Base-by-base conservation (phyloP, 2,888 invertebrate species). In the Poecilobothrus nobilitatus region DNA sequence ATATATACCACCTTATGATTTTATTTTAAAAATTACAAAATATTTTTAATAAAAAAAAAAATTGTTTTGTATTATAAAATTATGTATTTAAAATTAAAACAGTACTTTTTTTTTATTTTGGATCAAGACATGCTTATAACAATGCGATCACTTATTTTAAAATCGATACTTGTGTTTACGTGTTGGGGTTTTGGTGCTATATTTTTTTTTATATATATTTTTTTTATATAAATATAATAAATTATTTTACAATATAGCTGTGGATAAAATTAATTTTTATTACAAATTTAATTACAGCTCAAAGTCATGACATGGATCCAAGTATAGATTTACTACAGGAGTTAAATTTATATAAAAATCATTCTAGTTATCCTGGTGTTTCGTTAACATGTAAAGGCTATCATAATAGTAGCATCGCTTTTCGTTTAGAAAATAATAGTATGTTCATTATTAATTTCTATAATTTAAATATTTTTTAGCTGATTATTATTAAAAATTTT, bases 311-410 rank as follows among this genome's bases (percentile, higher is more conserved):
- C 53, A 53, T 81, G 77, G 81, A 82, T 78, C 82, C 86, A 82
- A 85, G 85, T 83, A 88, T 92, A 84, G 91, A 92, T 83, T 85
- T 92, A 81, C 85, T 92, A 83, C 89, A 88, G 83, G 89, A 89
- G 79, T 85, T 91, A 83, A 89, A 90, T 83, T 85, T 91, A 81
- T 88, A 89, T 85, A 91, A 91, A 84, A 88, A 87, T 80, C 86
- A 88, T 78, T 87, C 87, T 78, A 85, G 84, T 80, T 91, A 91
- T 78, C 89, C 91, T 77, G 86, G 85, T 76, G 83, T 85, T 78
- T 84, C 84, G 73, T 85, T 86, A 78, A 84, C 84, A 74, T 89
- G 89, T 33, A 76, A 72, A 66, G 70, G 73, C 67, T 71, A 68
- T 68, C 71, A 70, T 64, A 70, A 71, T 68, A 68, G 70, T 67